A percentile compares a stretch with the other conserved stretches of the same genome.
These are phyloP conservation scores for Panorpa germanica DNA, from an alignment of 2,888 invertebrate genomes.

Conservation along the genomic window DNA sequence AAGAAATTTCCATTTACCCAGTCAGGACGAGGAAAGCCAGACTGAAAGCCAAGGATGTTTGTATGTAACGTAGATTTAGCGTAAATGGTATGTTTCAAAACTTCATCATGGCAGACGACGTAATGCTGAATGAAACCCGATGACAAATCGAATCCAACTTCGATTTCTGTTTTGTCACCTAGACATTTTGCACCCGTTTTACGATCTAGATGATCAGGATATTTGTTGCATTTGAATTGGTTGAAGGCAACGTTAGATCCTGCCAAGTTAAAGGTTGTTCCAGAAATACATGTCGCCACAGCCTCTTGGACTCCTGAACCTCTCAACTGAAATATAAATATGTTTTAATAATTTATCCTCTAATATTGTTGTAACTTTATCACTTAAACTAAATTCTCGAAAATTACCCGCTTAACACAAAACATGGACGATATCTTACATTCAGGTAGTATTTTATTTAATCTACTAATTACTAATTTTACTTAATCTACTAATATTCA, in stretches of 20 bases:
- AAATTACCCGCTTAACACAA: too few species aligned
- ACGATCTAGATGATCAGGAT: constrained; percentile 12
- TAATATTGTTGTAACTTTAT: neutral
- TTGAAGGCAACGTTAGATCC: constrained; percentile 12
- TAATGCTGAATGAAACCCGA: constrained; percentile 15
- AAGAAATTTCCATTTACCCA: constrained; percentile 14
- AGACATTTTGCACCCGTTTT: constrained; percentile 12
- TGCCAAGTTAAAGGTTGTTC: constrained; percentile 14
- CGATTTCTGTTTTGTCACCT: constrained; percentile 12
- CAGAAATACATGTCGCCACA: constrained; percentile 13
- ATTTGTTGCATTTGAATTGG: constrained; percentile 14
- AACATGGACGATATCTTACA: too few species aligned
- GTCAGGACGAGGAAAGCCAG: constrained; percentile 14
- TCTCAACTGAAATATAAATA: too few species aligned
- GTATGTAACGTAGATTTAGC: constrained; percentile 14
- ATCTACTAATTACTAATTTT: too few species aligned
- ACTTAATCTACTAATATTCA: too few species aligned
- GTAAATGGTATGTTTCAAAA: constrained; percentile 15
- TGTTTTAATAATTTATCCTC: neutral
- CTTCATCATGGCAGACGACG: constrained; percentile 17
- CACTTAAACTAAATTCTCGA: too few species aligned
- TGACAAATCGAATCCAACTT: constrained; percentile 17
- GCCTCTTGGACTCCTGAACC: constrained; percentile 8
- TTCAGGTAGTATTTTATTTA: too few species aligned
- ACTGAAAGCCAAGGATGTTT: constrained; percentile 14